Conservation (phyloP, 2,113 vertebrate genomes). For the Xyrauchen texanus region DNA sequence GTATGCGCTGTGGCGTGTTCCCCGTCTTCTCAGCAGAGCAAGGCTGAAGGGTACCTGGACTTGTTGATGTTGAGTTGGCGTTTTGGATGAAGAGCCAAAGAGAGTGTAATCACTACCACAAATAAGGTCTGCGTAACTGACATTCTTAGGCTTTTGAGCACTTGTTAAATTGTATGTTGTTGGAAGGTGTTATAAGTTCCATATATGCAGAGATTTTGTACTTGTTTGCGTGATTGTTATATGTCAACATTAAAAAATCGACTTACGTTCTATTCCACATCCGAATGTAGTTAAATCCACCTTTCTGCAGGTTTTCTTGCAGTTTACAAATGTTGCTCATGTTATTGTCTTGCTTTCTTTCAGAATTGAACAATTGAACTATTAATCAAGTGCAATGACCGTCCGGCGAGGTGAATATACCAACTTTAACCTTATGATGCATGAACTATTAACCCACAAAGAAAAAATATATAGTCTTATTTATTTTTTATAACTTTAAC, state of each 20-base stretch:
- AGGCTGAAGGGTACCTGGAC: constrained; percentile 33
- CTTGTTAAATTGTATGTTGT: no score
- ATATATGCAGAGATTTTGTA: neutral
- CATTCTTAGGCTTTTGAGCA: neutral
- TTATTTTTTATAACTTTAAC: no score
- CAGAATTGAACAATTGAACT: neutral
- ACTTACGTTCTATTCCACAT: neutral
- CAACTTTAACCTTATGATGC: no score
- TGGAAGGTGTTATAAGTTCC: neutral
- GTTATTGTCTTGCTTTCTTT: neutral
- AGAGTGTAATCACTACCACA: neutral
- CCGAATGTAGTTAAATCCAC: neutral
- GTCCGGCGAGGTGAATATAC: constrained; percentile 52
- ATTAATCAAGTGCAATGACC: constrained; percentile 41
- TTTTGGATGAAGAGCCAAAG: constrained; percentile 56
- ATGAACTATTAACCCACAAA: no score
- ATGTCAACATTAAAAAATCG: neutral
- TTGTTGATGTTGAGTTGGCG: constrained; percentile 79
- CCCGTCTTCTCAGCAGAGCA: neutral
- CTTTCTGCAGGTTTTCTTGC: neutral
- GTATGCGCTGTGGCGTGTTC: neutral
- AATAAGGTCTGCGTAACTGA: neutral
- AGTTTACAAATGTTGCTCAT: neutral
- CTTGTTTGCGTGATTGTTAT: neutral
- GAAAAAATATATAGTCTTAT: no score